phyloP scores from a whole-genome alignment of 1,140 invertebrate species.

The Chelonus insularis region DNA sequence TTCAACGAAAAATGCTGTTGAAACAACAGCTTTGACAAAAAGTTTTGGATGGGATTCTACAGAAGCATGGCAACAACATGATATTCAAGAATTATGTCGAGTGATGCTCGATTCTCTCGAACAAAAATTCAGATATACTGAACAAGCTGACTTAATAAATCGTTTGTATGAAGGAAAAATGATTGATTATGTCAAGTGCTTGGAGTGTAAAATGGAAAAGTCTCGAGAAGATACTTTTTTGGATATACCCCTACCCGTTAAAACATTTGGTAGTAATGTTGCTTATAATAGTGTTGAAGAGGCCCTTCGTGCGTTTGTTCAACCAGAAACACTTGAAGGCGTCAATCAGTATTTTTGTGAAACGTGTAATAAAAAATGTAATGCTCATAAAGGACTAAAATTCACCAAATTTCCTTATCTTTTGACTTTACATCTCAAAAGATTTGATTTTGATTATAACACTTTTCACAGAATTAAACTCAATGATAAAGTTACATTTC shows the following conservation, averaged over 20 bases:
- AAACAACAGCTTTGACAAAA: conserved; percentile 85
- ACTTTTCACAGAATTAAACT: conserved; percentile 87
- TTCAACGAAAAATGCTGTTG: conserved; percentile 73
- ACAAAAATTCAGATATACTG: conserved; percentile 82
- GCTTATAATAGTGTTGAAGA: conserved; percentile 85
- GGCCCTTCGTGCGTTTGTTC: conserved; percentile 82
- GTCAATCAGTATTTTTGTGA: conserved; percentile 91
- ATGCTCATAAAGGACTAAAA: conserved; percentile 90
- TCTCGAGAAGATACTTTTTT: conserved; percentile 82
- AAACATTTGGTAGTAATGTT: conserved; percentile 78
- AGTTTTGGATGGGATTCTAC: conserved; percentile 92
- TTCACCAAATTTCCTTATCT: conserved; percentile 89
- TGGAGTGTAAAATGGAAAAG: conserved; percentile 85
- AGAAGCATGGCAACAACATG: conserved; percentile 92
- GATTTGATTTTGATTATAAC: conserved; percentile 90
- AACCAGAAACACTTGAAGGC: conserved; percentile 83
- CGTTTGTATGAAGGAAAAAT: conserved; percentile 80
- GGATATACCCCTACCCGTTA: conserved; percentile 86
- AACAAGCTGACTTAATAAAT: conserved; percentile 83
- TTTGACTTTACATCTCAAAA: conserved; percentile 84
- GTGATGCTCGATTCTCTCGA: conserved; percentile 93
- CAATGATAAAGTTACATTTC: conserved; percentile 89
- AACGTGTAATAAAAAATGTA: conserved; percentile 84
- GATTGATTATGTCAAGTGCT: conserved; percentile 90
- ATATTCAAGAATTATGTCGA: conserved; percentile 88